Evolutionary conservation across 2,797 vertebrate genomes (phyloP), one percentile per base, ranked within the genome.

Genomic region (Tapirus indicus): DNA sequence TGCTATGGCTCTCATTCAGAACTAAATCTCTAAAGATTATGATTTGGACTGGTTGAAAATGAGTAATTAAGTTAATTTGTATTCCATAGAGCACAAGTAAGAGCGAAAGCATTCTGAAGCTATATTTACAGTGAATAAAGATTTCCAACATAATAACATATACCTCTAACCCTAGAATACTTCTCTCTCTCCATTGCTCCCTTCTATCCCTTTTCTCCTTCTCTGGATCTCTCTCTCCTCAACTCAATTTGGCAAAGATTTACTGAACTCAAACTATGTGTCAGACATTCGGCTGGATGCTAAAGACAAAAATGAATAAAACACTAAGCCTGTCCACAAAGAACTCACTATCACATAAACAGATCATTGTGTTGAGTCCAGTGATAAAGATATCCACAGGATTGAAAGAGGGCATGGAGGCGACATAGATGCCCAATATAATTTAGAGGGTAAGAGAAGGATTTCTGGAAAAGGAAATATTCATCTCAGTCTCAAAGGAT

Each of bases 11-110:
- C 68, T 91, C n/a, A 84, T 52, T 94, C 77, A 96, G 32, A 89
- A 21, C 75, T 87, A 92, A 95, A 69, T 86, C 68, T 95, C 85
- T 92, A 52, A 86, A 92, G 66, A 89, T 44, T 86, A 52, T 89
- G 29, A 66, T 54, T 72, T 92, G 3, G n/a, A 80, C 27, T 74
- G 52, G 69, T 72, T 91, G 68, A 80, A 94, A 95, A 95, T 44
- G 88, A 79, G 44, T 90, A 54, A 85, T 62, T 90, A 87, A 82
- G 60, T 82, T 69, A 60, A 80, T 94, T 74, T 87, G 71, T 64
- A 75, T 64, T 79, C 83, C 79, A 95, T 5, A 87, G 44, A 88
- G 69, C 16, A 35, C 12, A 92, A 68, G 54, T 52, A 44, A 85
- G 23, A 91, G 35, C 25, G 13, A 64, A 92, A 60, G 23, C n/a